Base-by-base conservation (phyloP, 2,888 invertebrate species). In the Metallyticus violacea region DNA sequence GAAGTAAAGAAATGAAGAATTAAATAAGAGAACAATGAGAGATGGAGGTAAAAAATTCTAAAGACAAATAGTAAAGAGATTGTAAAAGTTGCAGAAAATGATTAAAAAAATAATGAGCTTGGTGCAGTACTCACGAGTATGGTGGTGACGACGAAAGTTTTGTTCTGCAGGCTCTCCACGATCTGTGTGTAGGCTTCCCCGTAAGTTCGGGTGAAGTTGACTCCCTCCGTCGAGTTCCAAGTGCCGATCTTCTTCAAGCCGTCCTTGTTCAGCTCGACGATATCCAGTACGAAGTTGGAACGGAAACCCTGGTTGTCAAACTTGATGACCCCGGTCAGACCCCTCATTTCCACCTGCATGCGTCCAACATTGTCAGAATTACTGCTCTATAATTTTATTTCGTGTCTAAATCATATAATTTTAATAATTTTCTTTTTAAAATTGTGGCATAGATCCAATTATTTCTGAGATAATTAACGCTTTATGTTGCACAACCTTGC, bases 241-340 rank as follows among this genome's bases (percentile, higher is more conserved):
- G 95, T 96, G 78, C 97, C 97, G 88, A 97, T 97, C 92, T 96
- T 97, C 90, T 96, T 95, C 85, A 97, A 93, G 0, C 97, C 97
- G 87, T 96, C 95, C 89, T 97, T 95, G 25, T 95, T 96, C 89
- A 99, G 93, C 91, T 99, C 98, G 88, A 99, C 96, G 89, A 99
- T 96, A 91, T 98, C 98, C 89, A 99, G 93, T 88, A 96, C 95
- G 91, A 99, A 98, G 91, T 98, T 97, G 81, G 97, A 96, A 88
- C 99, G 94, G 92, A 97, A 97, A 86, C 99, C 99, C 93, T 97
- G 96, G 92, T 97, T 96, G 92, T 98, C 98, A 92, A 99, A 98
- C 92, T 97, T 97, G 90, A 99, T 97, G 87, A 96, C 95, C 88
- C 98, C 98, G 0, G 98, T 98, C 89, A 98, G 93, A n/a, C 98